A percentile compares a stretch with the other conserved stretches of the same genome.
Conservation (phyloP, 2,113 vertebrate genomes). For the Sinocyclocheilus rhinocerous region DNA sequence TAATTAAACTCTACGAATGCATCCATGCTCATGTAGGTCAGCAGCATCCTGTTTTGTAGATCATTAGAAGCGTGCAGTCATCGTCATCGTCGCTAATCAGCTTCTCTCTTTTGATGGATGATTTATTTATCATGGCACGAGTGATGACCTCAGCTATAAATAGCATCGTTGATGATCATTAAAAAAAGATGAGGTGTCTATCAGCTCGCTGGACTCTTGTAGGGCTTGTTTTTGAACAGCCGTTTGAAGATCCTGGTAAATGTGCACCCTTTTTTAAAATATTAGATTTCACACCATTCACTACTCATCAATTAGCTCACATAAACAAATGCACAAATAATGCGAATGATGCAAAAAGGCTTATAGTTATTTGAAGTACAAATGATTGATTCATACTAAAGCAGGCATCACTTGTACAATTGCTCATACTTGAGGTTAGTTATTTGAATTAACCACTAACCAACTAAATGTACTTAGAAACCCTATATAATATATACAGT, state of each 20-base stretch:
- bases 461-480: background rate
- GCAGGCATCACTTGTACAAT: background rate
- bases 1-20: constrained; percentile 42
- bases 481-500: too few relatives aligned
- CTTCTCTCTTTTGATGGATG: background rate
- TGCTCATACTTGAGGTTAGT: background rate
- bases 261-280: background rate
- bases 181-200: constrained; percentile 47
- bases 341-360: background rate
- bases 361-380: background rate
- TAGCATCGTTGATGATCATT: constrained; percentile 15
- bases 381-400: background rate
- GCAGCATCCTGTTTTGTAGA: background rate
- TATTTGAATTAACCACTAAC: background rate
- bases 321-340: background rate
- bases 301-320: too few relatives aligned
- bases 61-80: background rate
- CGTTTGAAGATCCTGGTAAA: background rate
- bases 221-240: background rate
- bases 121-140: constrained; percentile 12
- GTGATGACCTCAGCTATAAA: constrained; percentile 21
- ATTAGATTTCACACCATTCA: background rate
- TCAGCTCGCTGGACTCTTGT: background rate
- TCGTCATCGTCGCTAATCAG: background rate
- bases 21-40: constrained; percentile 43